These are phyloP conservation scores for Apolygus lucorum DNA, from an alignment of 1,140 invertebrate genomes.

Conservation along the genomic window DNA sequence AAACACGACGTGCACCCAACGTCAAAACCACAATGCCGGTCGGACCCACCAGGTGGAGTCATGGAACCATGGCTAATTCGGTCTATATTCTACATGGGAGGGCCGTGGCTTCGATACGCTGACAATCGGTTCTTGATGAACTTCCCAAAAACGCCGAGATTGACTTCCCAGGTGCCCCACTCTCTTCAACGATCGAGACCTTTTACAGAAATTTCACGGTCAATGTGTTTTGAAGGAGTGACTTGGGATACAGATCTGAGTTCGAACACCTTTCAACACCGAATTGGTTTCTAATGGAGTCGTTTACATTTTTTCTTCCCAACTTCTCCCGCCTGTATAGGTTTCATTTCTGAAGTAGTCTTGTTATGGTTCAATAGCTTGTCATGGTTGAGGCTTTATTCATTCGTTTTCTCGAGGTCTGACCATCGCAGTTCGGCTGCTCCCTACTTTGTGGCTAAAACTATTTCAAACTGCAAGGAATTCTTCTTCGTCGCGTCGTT, in stretches of 20 bases:
- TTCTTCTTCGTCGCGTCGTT: no score
- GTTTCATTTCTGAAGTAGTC: no score
- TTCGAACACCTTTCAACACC: not conserved
- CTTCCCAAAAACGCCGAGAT: not conserved
- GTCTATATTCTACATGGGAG: not conserved
- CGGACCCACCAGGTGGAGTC: not conserved
- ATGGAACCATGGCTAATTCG: not conserved
- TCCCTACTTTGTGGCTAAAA: no score
- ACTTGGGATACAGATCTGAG: not conserved
- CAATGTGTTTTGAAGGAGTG: not conserved
- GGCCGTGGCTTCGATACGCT: not conserved
- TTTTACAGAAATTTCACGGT: not conserved
- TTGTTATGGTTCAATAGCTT: no score
- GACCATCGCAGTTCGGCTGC: no score
- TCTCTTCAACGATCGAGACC: not conserved
- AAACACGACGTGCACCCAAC: no score
- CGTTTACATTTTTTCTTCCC: not conserved
- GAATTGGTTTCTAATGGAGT: not conserved
- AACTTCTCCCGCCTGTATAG: no score
- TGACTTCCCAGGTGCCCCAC: not conserved
- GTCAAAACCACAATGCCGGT: not conserved
- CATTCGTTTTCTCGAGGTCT: no score
- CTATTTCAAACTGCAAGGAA: no score
- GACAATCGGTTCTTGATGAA: not conserved
- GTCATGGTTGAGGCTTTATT: no score